phyloP scores from a whole-genome alignment of 2,888 invertebrate genomes.

The Thymelicus lineola region DNA sequence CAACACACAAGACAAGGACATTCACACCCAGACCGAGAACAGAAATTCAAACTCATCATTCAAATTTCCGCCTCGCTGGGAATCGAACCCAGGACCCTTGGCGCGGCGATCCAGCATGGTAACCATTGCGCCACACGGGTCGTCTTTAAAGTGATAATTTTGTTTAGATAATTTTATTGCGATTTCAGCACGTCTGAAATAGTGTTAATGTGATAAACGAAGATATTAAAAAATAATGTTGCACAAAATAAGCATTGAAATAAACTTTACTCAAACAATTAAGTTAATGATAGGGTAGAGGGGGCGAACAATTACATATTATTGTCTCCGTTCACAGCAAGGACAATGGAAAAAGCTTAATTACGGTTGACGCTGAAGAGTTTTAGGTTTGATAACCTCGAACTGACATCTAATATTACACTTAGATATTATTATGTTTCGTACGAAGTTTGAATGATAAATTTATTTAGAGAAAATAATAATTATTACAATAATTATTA shows the following conservation, averaged over 20 bases:
- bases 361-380: constrained; percentile 59
- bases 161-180: too few relatives aligned
- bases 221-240: neutral
- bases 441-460: neutral
- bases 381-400: constrained; percentile 58
- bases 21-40: too few relatives aligned
- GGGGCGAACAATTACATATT: constrained; percentile 62
- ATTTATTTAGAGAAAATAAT: neutral
- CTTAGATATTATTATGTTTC: neutral
- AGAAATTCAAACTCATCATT: too few relatives aligned
- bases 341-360: constrained; percentile 71
- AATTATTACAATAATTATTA: too few relatives aligned
- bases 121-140: too few relatives aligned
- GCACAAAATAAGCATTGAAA: constrained; percentile 7
- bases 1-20: too few relatives aligned
- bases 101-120: too few relatives aligned
- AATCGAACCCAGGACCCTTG: too few relatives aligned
- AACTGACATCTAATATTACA: constrained; percentile 6
- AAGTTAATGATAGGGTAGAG: constrained; percentile 60
- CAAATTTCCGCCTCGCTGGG: too few relatives aligned
- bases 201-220: too few relatives aligned
- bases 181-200: too few relatives aligned
- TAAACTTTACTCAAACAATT: constrained; percentile 56
- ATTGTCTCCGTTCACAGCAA: constrained; percentile 66
- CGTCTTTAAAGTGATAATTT: too few relatives aligned